Evolutionary conservation across 2,113 vertebrate species (phyloP).

Genomic region (Clarias batrachus): DNA sequence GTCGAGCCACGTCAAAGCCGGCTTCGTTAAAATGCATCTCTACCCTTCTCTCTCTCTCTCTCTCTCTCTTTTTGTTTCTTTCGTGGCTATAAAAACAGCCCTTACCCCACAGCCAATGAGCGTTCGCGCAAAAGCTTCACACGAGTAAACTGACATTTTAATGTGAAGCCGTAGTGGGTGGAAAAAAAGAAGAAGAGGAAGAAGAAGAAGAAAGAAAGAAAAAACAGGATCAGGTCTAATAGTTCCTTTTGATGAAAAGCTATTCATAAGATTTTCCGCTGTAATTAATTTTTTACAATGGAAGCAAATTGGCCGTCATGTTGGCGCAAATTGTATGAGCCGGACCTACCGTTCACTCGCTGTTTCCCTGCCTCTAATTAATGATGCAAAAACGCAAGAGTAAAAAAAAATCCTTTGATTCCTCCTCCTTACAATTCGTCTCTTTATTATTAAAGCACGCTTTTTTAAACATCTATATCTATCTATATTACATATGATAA

Average conservation of each 20-base stretch:
- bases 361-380: neutral
- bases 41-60: constrained; percentile 36
- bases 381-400: neutral
- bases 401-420: neutral
- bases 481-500: no score
- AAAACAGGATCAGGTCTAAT: constrained; percentile 43
- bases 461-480: neutral
- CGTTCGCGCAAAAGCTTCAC: constrained; percentile 36
- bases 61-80: constrained; percentile 19
- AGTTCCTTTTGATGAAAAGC: constrained; percentile 50
- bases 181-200: neutral
- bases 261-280: constrained; percentile 47
- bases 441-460: neutral
- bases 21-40: constrained; percentile 74
- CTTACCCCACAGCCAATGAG: constrained; percentile 55
- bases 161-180: constrained; percentile 40
- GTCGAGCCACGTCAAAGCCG: constrained; percentile 67
- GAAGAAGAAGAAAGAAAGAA: neutral
- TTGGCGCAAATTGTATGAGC: constrained; percentile 44
- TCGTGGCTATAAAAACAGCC: constrained; percentile 67
- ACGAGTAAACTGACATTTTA: constrained; percentile 54
- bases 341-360: constrained; percentile 45
- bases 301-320: constrained; percentile 52
- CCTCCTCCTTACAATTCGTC: neutral
- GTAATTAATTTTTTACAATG: constrained; percentile 52